Evolutionary conservation across 2,888 invertebrate species (phyloP).

Genomic region (Polietes domitor): DNA sequence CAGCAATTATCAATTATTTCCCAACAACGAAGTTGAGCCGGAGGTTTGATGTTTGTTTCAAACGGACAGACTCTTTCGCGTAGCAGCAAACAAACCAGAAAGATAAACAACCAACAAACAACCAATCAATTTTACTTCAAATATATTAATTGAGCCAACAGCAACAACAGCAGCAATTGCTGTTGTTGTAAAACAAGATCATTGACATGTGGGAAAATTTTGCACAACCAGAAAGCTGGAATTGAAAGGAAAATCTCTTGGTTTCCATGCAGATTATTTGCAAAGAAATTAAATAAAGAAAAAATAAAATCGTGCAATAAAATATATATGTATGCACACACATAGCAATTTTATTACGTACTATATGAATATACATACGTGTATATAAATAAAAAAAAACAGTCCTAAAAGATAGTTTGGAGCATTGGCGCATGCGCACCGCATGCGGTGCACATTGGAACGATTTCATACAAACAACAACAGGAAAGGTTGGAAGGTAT

Average conservation of each 20-base stretch:
- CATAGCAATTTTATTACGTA: no score
- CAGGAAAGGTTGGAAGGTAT: no score
- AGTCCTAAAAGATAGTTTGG: no score
- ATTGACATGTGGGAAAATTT: conserved; percentile 10
- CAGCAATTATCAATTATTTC: conserved; percentile 17
- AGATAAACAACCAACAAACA: conserved; percentile 10
- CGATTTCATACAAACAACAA: no score
- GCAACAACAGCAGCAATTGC: neutral
- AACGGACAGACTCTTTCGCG: neutral
- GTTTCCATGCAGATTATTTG: no score
- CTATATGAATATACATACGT: no score
- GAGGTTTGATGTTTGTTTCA: neutral
- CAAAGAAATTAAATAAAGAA: no score
- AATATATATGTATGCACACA: no score
- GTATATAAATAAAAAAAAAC: no score
- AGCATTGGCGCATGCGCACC: no score
- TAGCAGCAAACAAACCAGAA: neutral
- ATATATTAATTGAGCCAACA: conserved; percentile 21
- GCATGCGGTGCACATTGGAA: no score
- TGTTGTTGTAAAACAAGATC: neutral
- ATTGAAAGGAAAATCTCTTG: neutral
- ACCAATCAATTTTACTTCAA: conserved; percentile 5
- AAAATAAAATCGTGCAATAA: no score
- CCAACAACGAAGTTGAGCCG: conserved; percentile 1
- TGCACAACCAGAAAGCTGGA: neutral